Percentiles rank a stretch among this genome's conserved stretches.
These are phyloP conservation scores for Caprella mutica DNA, from an alignment of 2,888 invertebrate genomes.

Conservation along the genomic window DNA sequence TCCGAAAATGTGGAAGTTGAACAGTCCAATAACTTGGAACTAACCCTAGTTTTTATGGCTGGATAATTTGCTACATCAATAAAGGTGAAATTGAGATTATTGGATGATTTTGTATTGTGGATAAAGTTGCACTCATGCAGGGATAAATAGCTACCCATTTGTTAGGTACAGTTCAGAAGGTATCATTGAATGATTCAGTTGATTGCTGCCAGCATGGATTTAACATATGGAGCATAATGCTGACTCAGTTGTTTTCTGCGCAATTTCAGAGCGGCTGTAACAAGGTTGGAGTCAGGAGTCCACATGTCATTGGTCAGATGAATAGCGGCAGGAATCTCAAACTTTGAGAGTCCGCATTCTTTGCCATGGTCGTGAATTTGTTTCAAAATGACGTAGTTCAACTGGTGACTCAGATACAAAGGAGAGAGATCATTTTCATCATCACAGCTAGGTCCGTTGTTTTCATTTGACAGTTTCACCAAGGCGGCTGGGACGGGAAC, in stretches of 20 bases:
- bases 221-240: slow-evolving; percentile 41
- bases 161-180: too few relatives aligned
- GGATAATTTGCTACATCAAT: too few relatives aligned
- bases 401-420: slow-evolving; percentile 41
- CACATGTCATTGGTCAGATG: slow-evolving; percentile 43
- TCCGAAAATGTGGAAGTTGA: too few relatives aligned
- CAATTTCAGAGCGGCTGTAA: slow-evolving; percentile 47
- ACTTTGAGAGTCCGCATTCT: slow-evolving; percentile 38
- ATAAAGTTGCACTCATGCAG: too few relatives aligned
- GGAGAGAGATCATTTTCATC: slow-evolving; percentile 47
- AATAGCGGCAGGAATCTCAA: slow-evolving; percentile 44
- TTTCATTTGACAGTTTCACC: slow-evolving; percentile 34
- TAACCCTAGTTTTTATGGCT: too few relatives aligned
- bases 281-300: slow-evolving; percentile 46
- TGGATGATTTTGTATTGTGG: too few relatives aligned
- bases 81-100: too few relatives aligned
- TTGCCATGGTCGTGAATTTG: slow-evolving; percentile 39
- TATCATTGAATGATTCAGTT: too few relatives aligned
- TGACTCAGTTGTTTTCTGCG: slow-evolving; percentile 45
- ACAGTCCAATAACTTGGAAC: too few relatives aligned
- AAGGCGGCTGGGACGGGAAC: slow-evolving; percentile 56
- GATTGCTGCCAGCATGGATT: too few relatives aligned
- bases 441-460: slow-evolving; percentile 31
- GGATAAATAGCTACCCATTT: too few relatives aligned
- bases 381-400: slow-evolving; percentile 41